Evolutionary conservation across 2,888 invertebrate species (phyloP), one percentile per base, ranked within the genome.

Genomic region (Macrostomum cliftonense): DNA sequence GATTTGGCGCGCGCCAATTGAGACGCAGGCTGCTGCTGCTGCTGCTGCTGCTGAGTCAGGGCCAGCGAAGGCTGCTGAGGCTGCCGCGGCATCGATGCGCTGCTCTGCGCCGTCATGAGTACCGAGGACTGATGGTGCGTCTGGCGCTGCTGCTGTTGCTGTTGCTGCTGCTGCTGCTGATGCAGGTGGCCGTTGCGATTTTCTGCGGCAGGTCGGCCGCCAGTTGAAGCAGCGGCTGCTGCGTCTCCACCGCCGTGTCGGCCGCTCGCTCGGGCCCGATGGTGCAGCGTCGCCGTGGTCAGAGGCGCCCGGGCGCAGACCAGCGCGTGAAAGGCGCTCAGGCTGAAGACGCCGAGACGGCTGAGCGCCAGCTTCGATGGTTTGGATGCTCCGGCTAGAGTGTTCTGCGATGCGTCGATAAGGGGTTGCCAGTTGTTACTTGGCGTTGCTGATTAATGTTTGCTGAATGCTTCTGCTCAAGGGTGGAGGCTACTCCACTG

Each of bases 281-380:
- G 16, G n/a, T 36, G 38, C 13, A 13, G n/a, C 36, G 38, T 43
- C 21, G 45, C 39, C 14, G 36, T 37, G 44, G 49, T 51, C 28
- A 56, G 57, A 1, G 91, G 91, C 63, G 87, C 87, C 56, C 93
- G 79, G 52, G 91, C 89, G 71, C 89, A 89, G 61, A 93, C 89
- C 71, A 89, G 87, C 58, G 91, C 93, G 73, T 93, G 91, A 76
- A 93, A 88, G 57, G 89, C 89, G 51, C 89, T 91, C 59, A 93
- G 91, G 47, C 89, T 91, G 77, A 91, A 91, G 62, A 91, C 88
- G 53, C 91, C 91, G 64, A 93, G 76, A 69, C 88, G 84, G 75
- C 89, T 88, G 63, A 93, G 75, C 44, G 85, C 87, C 64, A 82
- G 82, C 76, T 93, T 93, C 58, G 91, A 89, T 61, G 84, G 81